phyloP scores from a whole-genome alignment of 2,888 invertebrate genomes.

The Phengaris alcon region DNA sequence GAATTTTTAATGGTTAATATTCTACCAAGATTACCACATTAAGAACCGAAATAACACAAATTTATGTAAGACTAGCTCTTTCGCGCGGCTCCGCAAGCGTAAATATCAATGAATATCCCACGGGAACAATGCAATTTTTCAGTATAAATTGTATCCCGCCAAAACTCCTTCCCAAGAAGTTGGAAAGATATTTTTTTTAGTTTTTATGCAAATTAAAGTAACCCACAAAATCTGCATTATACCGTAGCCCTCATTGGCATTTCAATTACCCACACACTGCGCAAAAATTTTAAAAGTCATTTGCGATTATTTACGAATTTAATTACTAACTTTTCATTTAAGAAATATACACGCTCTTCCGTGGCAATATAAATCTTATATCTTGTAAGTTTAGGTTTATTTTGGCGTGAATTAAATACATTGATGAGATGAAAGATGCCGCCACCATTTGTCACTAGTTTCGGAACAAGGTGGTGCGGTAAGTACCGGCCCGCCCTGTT shows the following conservation, averaged over 20 bases:
- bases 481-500: constrained; percentile 72
- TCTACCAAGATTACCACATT: too few species aligned
- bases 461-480: constrained; percentile 69
- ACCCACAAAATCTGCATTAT: background rate
- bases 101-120: too few species aligned
- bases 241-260: constrained; percentile 37
- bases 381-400: constrained; percentile 43
- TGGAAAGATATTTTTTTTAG: too few species aligned
- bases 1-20: too few species aligned
- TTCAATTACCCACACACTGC: constrained; percentile 58
- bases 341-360: constrained; percentile 49
- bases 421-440: constrained; percentile 72
- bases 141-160: too few species aligned
- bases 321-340: constrained; percentile 71
- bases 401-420: constrained; percentile 43
- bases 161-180: too few species aligned
- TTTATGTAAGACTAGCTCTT: too few species aligned
- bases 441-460: constrained; percentile 76
- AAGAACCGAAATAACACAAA: too few species aligned
- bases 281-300: constrained; percentile 61
- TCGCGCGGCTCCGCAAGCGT: too few species aligned
- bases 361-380: constrained; percentile 40
- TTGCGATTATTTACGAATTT: constrained; percentile 76
- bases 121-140: too few species aligned
- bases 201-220: background rate